These are phyloP conservation scores for Lepus townsendii DNA, from an alignment of 2,797 vertebrate genomes.

Conservation along the genomic window DNA sequence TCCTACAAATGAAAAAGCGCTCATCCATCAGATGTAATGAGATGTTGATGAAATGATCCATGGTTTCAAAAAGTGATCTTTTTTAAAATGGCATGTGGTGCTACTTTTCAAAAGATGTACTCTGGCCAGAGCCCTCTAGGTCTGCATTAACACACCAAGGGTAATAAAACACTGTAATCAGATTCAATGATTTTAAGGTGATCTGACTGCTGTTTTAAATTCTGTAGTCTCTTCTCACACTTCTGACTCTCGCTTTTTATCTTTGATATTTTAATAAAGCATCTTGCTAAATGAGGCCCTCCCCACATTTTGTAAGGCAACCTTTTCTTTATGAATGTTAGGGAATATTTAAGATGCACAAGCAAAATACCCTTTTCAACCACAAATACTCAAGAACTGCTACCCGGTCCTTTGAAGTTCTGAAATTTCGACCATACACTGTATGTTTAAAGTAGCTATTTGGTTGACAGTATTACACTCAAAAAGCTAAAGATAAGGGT, in stretches of 20 bases:
- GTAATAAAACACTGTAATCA: slow-evolving; percentile 70
- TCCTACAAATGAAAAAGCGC: not conserved
- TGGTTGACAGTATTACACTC: slow-evolving; percentile 62
- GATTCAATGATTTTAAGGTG: slow-evolving; percentile 70
- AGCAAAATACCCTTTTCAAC: slow-evolving; percentile 84
- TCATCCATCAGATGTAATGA: slow-evolving; percentile 46
- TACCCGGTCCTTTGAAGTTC: slow-evolving; percentile 78
- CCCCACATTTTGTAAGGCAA: slow-evolving; percentile 70
- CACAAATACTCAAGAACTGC: slow-evolving; percentile 81
- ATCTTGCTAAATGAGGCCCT: slow-evolving; percentile 71
- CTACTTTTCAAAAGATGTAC: slow-evolving; percentile 66
- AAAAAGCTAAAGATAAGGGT: slow-evolving; percentile 70
- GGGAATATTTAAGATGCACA: slow-evolving; percentile 85
- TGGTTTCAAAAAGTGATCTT: slow-evolving; percentile 15
- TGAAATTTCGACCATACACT: slow-evolving; percentile 73
- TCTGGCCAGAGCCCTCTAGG: slow-evolving; percentile 63
- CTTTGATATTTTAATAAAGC: slow-evolving; percentile 74
- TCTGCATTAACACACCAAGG: slow-evolving; percentile 55
- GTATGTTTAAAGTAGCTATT: slow-evolving; percentile 75
- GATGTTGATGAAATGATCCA: slow-evolving; percentile 57
- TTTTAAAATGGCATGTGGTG: slow-evolving; percentile 57
- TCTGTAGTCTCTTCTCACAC: slow-evolving; percentile 64
- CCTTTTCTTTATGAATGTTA: slow-evolving; percentile 76
- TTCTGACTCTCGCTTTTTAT: slow-evolving; percentile 82
- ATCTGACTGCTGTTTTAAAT: slow-evolving; percentile 74